Evolutionary conservation across 1,140 invertebrate species (phyloP).

Genomic region (Rhopalosiphum padi): DNA sequence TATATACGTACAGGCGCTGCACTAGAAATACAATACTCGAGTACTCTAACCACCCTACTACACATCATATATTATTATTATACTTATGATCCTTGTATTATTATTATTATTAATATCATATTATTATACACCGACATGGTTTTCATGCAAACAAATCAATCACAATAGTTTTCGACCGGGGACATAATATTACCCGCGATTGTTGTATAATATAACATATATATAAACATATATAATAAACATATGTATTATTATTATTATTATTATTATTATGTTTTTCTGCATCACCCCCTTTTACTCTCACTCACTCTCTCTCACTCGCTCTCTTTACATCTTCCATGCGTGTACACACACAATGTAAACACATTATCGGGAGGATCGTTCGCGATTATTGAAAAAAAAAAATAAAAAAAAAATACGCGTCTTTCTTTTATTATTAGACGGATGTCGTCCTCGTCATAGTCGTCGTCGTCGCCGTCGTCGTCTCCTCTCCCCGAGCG

Average conservation of each 20-base stretch:
- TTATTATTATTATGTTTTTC: background rate
- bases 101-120: slow-evolving; percentile 13
- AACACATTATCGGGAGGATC: slow-evolving; percentile 52
- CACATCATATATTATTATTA: background rate
- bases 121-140: slow-evolving; percentile 13
- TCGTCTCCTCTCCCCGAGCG: background rate
- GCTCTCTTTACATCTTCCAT: background rate
- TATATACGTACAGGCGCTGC: background rate
- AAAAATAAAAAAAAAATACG: slow-evolving; percentile 33
- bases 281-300: background rate
- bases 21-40: background rate
- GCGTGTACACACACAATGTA: slow-evolving; percentile 33
- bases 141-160: slow-evolving; percentile 39
- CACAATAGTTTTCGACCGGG: slow-evolving; percentile 42
- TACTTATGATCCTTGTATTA: background rate
- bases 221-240: background rate
- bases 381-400: slow-evolving; percentile 53
- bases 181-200: slow-evolving; percentile 35
- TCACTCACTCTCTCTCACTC: background rate
- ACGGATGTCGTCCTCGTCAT: slow-evolving; percentile 40
- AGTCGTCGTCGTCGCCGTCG: background rate
- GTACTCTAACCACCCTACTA: background rate
- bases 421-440: slow-evolving; percentile 56
- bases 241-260: slow-evolving; percentile 14
- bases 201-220: background rate